These are phyloP conservation scores for Cynodonichthys magdalenae DNA, from an alignment of 2,797 vertebrate genomes.

Conservation along the genomic window DNA sequence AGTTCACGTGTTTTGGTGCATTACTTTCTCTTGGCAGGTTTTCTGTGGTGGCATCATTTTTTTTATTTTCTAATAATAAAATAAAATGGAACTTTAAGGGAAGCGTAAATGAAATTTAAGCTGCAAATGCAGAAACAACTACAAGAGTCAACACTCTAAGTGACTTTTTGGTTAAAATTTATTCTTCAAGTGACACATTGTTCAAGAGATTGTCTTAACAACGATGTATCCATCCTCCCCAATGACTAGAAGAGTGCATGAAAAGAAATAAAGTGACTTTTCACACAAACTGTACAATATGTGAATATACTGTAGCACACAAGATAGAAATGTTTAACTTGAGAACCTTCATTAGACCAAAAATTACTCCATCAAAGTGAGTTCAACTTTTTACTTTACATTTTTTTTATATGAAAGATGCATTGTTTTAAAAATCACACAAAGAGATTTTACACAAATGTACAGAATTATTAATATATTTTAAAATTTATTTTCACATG, in stretches of 20 bases:
- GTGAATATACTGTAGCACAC: conserved; percentile 65
- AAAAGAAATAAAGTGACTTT: conserved; percentile 49
- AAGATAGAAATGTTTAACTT: conserved; percentile 55
- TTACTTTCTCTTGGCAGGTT: no score
- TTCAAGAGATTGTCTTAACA: conserved; percentile 71
- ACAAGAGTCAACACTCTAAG: not conserved
- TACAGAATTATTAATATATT: conserved; percentile 15
- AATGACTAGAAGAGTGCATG: conserved; percentile 41
- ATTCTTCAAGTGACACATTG: conserved; percentile 68
- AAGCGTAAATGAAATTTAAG: no score
- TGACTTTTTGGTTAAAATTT: conserved; percentile 66
- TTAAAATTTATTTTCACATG: conserved; percentile 46
- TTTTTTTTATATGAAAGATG: conserved; percentile 31
- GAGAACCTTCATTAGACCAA: conserved; percentile 42
- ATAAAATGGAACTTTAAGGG: no score
- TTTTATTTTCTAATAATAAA: no score
- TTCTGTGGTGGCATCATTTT: no score
- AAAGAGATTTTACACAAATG: conserved; percentile 46
- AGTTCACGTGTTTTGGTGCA: no score
- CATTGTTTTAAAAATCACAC: conserved; percentile 36
- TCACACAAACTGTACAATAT: conserved; percentile 73
- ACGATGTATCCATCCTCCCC: conserved; percentile 39
- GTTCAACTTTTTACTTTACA: conserved; percentile 3
- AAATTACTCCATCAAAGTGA: conserved; percentile 29
- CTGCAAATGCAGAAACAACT: not conserved